These are phyloP conservation scores for Columba janthina DNA, from an alignment of 2,113 vertebrate species.

Conservation along the genomic window DNA sequence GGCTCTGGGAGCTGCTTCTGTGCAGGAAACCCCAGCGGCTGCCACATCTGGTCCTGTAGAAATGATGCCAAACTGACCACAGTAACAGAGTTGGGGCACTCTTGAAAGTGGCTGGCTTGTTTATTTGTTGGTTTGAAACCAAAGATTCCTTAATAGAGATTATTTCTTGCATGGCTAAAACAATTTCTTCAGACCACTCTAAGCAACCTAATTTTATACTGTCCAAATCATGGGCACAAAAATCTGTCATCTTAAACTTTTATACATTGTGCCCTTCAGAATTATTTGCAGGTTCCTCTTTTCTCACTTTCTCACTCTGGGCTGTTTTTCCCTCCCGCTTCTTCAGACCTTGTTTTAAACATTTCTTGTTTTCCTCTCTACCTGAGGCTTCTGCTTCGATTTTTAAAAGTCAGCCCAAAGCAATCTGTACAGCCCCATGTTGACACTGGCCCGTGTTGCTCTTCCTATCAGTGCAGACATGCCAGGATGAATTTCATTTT, in stretches of 20 bases:
- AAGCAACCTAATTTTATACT: not conserved
- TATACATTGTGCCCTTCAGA: not conserved
- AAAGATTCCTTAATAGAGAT: not conserved
- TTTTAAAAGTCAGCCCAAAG: not conserved
- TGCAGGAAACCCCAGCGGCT: not conserved
- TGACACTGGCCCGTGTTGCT: not conserved
- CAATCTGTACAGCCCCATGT: constrained; percentile 1
- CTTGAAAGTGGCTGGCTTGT: not conserved
- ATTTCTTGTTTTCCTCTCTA: not conserved
- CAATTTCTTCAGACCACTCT: not conserved
- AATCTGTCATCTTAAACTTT: not conserved
- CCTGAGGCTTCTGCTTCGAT: not conserved
- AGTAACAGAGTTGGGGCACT: not conserved
- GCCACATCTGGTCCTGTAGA: not conserved
- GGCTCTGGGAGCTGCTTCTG: not conserved
- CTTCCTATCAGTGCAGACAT: not conserved
- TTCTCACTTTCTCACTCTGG: not conserved
- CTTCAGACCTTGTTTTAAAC: not conserved
- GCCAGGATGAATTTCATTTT: constrained; percentile 43
- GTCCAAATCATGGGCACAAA: not conserved
- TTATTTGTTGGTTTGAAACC: not conserved
- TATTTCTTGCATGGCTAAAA: not conserved
- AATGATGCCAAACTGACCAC: not conserved
- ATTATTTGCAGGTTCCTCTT: not conserved
- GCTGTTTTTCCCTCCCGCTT: not conserved